Evolutionary conservation across 2,113 vertebrate genomes (phyloP), one percentile per base, ranked within the genome.

Genomic region (Setophaga coronata): DNA sequence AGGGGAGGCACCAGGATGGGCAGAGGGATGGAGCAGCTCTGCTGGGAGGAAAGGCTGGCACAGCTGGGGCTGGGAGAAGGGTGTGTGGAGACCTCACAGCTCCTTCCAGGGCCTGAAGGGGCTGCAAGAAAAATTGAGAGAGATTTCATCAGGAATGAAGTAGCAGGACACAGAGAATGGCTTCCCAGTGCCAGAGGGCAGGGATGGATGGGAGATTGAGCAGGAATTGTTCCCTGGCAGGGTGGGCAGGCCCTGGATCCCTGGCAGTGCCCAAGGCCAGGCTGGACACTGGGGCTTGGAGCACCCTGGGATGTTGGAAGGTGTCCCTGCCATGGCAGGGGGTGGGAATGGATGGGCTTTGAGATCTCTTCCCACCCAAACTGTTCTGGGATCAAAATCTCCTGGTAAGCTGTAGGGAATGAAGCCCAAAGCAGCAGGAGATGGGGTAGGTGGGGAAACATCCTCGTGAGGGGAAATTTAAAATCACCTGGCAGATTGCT

Each of bases 231-330:
- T 45, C 33, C 36, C 33, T 66, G 26, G 0, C 1, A 73, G 60
- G 36, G 9, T 33, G 60, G 36, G 2, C 0, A 81, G 33, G 43
- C 21, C 42, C 67, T 66, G 71, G 20, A 74, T 53, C 45, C 43
- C 87, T 74, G 45, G 38, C 0, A 60, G 18, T 74, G 53, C 0
- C 53, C 33, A 33, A 82, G 60, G 33, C 87, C 45, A 21, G 23
- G 69, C 0, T 89, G 77, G 60, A 38, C 6, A 4, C 4, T 12
- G 4, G 26, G 10, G 28, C 24, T 66, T 14, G 29, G 40, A 54
- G 29, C 29, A n/a, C 0, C 24, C 45, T 89, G 70, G 28, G 33
- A 17, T 0, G 1, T 24, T 40, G 54, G n/a, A 0, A 69, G 47
- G 10, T 47, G 38, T 60, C 45, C 16, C 78, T 82, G 61, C 19